Percentiles rank a stretch among this genome's conserved stretches.
phyloP scores from a whole-genome alignment of 2,888 invertebrate species.

The Cosmopolites sordidus region DNA sequence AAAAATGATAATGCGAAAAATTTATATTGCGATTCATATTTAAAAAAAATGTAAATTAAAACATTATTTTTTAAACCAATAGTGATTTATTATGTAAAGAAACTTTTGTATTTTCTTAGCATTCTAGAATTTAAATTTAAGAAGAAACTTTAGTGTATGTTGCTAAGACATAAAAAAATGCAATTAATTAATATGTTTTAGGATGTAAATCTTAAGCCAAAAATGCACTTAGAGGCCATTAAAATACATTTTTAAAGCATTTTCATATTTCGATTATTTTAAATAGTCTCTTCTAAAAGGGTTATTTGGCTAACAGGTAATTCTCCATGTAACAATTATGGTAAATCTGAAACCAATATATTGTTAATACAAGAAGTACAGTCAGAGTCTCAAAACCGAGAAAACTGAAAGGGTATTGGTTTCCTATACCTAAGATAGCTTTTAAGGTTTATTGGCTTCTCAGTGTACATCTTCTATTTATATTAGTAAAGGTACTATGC shows the following conservation, averaged over 20 bases:
- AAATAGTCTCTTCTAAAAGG: not conserved
- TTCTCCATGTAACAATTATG: not conserved
- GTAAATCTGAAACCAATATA: not conserved
- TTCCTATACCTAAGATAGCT: not conserved
- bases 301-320: not conserved
- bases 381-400: not conserved
- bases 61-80: slow-evolving; percentile 1
- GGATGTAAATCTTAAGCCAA: slow-evolving; percentile 1
- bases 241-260: not conserved
- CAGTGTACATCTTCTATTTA: slow-evolving; percentile 19
- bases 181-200: slow-evolving; percentile 1
- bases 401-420: not conserved
- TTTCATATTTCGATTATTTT: not conserved
- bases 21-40: too few relatives aligned
- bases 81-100: slow-evolving; percentile 7
- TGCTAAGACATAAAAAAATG: slow-evolving; percentile 10
- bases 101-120: slow-evolving; percentile 20
- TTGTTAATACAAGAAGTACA: not conserved
- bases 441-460: slow-evolving; percentile 15
- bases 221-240: slow-evolving; percentile 2
- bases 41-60: not conserved
- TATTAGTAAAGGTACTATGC: slow-evolving; percentile 20
- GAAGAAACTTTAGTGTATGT: slow-evolving; percentile 3
- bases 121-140: slow-evolving; percentile 10
- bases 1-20: too few relatives aligned